A percentile compares a stretch with the other conserved stretches of the same genome.
Evolutionary conservation across 2,888 invertebrate genomes (phyloP).

Genomic region (Drosophila prostipennis): DNA sequence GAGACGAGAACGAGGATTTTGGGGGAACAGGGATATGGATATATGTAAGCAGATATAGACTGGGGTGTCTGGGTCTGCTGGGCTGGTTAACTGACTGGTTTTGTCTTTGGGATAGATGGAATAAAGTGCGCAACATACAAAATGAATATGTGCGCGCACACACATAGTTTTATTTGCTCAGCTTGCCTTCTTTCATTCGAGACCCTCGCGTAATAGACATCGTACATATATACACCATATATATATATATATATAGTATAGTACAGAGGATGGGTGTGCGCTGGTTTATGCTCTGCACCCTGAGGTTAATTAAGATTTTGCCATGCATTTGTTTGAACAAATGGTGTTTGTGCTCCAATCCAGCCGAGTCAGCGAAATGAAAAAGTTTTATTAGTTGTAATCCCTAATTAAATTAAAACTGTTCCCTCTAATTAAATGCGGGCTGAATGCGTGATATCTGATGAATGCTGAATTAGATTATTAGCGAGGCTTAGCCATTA

Average conservation of each 20-base stretch:
- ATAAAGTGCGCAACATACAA: conserved; percentile 71
- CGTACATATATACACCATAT: conserved; percentile 2
- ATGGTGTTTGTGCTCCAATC: conserved; percentile 41
- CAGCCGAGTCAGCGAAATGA: conserved; percentile 47
- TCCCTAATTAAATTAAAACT: conserved; percentile 71
- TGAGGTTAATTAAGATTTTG: conserved; percentile 77
- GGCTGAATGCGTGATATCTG: conserved; percentile 36
- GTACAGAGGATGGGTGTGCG: conserved; percentile 28
- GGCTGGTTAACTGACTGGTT: conserved; percentile 52
- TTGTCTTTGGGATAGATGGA: conserved; percentile 74
- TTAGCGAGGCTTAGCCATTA: conserved; percentile 14
- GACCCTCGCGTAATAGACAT: conserved; percentile 60
- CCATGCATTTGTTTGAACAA: conserved; percentile 69
- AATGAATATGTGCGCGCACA: conserved; percentile 60
- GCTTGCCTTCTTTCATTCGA: conserved; percentile 68
- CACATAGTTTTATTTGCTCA: conserved; percentile 71
- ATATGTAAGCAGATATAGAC: conserved; percentile 5
- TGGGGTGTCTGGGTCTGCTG: conserved; percentile 15
- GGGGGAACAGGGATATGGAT: neutral
- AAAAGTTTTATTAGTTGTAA: conserved; percentile 71
- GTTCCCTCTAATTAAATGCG: conserved; percentile 60
- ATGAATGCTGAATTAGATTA: conserved; percentile 36
- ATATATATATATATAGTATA: neutral
- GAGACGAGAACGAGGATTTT: neutral
- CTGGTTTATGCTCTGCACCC: conserved; percentile 67